phyloP scores from a whole-genome alignment of 2,113 vertebrate genomes.

The Microcebus jonahi region DNA sequence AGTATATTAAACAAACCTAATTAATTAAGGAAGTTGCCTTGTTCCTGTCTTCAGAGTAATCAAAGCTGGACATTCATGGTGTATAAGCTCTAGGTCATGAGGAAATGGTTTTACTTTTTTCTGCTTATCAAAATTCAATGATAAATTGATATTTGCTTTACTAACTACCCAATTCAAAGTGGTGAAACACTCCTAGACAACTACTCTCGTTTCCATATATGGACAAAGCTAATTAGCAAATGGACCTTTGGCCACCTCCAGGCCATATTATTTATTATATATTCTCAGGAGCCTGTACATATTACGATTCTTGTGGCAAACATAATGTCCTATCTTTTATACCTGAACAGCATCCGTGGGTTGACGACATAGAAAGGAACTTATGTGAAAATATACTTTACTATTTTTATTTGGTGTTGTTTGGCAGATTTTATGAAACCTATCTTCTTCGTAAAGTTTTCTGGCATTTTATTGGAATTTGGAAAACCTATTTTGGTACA shows the following conservation, averaged over 20 bases:
- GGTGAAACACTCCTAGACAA: not conserved
- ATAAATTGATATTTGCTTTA: slow-evolving; percentile 24
- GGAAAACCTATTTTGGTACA: not conserved
- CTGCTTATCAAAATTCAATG: not conserved
- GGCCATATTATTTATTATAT: not conserved
- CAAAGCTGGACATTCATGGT: not conserved
- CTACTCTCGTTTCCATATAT: not conserved
- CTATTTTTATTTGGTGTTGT: slow-evolving; percentile 16
- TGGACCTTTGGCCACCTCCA: not conserved
- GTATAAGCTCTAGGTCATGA: not conserved
- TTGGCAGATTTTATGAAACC: not conserved
- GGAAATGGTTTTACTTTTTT: slow-evolving; percentile 1
- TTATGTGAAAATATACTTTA: slow-evolving; percentile 22
- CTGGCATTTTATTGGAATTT: slow-evolving; percentile 10
- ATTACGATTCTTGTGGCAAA: slow-evolving; percentile 20
- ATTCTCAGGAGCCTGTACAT: slow-evolving; percentile 21
- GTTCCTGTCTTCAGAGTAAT: not conserved
- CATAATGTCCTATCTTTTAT: not conserved
- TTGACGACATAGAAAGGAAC: not conserved
- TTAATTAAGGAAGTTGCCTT: slow-evolving; percentile 13
- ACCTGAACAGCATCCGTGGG: not conserved
- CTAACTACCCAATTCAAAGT: not conserved
- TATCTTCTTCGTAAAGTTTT: not conserved
- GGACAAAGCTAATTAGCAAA: slow-evolving; percentile 14
- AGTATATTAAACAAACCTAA: not conserved